Conservation (phyloP, 1,140 invertebrate genomes). For the Panagrolaimus sp. region DNA sequence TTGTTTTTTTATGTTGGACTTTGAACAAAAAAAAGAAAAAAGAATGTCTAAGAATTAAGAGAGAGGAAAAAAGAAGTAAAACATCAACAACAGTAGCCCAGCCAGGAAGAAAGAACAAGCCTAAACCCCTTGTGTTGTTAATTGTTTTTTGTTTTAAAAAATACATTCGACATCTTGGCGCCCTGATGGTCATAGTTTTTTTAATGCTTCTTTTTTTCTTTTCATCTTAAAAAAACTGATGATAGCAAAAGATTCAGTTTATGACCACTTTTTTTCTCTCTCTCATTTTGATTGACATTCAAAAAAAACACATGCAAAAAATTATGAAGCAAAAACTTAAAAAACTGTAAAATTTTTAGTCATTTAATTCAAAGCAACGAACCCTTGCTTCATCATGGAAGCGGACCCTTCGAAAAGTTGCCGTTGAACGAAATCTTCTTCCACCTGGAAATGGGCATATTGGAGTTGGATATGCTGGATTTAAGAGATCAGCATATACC, state of each 20-base stretch:
- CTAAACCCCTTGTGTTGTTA: no score
- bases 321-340: not conserved
- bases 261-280: no score
- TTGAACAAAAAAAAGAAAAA: constrained; percentile 9
- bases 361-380: not conserved
- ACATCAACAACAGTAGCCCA: not conserved
- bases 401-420: not conserved
- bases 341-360: not conserved
- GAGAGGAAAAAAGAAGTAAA: not conserved
- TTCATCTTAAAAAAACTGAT: not conserved
- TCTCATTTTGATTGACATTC: not conserved
- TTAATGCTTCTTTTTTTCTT: no score
- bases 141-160: no score
- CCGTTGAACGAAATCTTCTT: not conserved
- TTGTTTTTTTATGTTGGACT: constrained; percentile 1
- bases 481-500: not conserved
- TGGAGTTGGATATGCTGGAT: not conserved
- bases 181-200: no score
- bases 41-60: not conserved
- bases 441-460: not conserved
- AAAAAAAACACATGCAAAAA: constrained; percentile 2
- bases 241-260: not conserved
- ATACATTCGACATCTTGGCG: no score
- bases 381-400: not conserved
- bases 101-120: not conserved